Evolutionary conservation across 2,888 invertebrate genomes (phyloP), one percentile per base, ranked within the genome.

Genomic region (Pherbina coryleti): DNA sequence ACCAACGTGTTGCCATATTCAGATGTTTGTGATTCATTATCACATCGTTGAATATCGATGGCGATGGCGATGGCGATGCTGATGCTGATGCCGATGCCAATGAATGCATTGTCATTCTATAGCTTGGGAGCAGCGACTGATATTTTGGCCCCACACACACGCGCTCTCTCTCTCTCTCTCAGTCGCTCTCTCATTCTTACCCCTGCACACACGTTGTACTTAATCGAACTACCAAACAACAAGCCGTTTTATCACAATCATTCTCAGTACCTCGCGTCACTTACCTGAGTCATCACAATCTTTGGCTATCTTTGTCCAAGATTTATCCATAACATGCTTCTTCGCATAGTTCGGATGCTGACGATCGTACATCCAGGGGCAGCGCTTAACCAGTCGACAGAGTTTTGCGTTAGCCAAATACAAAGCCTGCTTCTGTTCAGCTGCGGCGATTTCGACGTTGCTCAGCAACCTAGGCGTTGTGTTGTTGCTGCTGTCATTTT

Each of bases 331-430:
- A 53, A 82, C 80, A 37, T 84, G 83, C 17, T 84, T 84, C 79
- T 81, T 83, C 17, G 79, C 82, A 75, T 84, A 84, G 78, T 84
- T 82, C 25, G 81, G 75, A 55, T 82, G 83, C 73, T 82, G 82
- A 7, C 84, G 83, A 80, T 84, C 83, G 71, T 84, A 85, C 82
- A 85, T 82, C 78, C 84, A 85, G 8, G 84, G 84, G 67, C 82
- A 82, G 57, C 81, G 80, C 49, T 81, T 81, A 22, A 85, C 83
- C 69, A 84, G 44, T 2, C 81, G 82, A 60, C 85, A 85, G 25
- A 85, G 78, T 77, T 83, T 84, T 31, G 83, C 79, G 76, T 83
- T 83, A 5, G 81, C 82, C 60, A 78, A 62, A 72, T 78, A 81
- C 8, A 80, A 77, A n/a, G 79, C 76, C 28, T 81, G 82, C 19